Conservation (phyloP, 30 jellyfish, hydroid and myxozoan species). For the Hydractinia echinata region DNA sequence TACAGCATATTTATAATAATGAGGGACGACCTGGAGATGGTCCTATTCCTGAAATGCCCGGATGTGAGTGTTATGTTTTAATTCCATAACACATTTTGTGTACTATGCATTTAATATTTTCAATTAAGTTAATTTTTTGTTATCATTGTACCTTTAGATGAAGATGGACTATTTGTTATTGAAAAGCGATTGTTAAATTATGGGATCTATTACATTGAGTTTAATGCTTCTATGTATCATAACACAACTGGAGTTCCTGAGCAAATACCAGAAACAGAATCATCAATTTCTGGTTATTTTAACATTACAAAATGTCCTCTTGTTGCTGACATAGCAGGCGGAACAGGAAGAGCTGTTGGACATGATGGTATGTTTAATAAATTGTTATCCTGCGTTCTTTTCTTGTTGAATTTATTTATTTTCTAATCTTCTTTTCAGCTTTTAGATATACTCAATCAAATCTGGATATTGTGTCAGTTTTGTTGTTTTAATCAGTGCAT, state of each 20-base stretch:
- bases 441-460: too few relatives aligned
- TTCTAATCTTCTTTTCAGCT: too few relatives aligned
- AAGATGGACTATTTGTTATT: background rate
- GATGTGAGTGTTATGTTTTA: background rate
- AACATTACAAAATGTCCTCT: slow-evolving; percentile 41
- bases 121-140: background rate
- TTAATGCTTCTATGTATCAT: slow-evolving; percentile 12
- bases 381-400: too few relatives aligned
- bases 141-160: background rate
- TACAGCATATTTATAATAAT: background rate
- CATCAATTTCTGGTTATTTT: slow-evolving; percentile 43
- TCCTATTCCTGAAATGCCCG: slow-evolving; percentile 14
- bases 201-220: background rate
- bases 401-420: too few relatives aligned
- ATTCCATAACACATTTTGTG: background rate
- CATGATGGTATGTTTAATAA: background rate
- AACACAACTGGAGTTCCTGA: background rate
- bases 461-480: too few relatives aligned
- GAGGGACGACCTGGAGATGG: background rate
- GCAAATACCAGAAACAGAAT: slow-evolving; percentile 2
- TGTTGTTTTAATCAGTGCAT: too few relatives aligned
- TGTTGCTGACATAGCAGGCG: slow-evolving; percentile 59
- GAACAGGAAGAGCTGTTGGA: slow-evolving; percentile 91
- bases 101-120: too few relatives aligned
- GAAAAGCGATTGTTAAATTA: background rate